Base-by-base conservation (phyloP, 2,113 vertebrate species). In the Oryzias curvinotus region DNA sequence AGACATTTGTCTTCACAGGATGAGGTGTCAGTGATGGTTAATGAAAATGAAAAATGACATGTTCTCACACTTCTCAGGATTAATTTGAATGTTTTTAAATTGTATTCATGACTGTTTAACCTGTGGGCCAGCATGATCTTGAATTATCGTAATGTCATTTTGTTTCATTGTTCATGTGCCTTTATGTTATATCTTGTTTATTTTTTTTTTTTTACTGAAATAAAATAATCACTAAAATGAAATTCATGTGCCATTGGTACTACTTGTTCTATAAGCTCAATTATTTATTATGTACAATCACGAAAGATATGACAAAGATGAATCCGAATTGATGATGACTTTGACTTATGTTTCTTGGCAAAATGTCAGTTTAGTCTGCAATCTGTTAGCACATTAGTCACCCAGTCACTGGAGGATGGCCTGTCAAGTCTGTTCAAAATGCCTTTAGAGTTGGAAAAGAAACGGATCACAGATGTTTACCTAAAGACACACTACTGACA, bases 301-400 rank as follows among this genome's bases (percentile, higher is more conserved):
- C 55, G 52, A 56, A 68, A 56, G 18, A 25, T 25, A 15, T 41
- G 60, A 68, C 36, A 65, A 57, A 48, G 52, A 51, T 55, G 57
- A 19, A 23, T 68, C 47, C 44, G 17, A 43, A 15, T 41, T 62
- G 47, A 53, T n/a, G 48, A 45, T 19, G 61, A n/a, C 23, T 51
- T 23, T 69, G 42, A 65, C 18, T 62, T 57, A 71, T 52, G n/a
- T 68, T 61, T 43, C 56, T 55, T 57, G 45, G 46, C 64, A 71
- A 60, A 42, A 42, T 43, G 72, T 70, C 66, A 61, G 50, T 30
- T 62, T 70, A 44, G 57, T 75, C 57, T 74, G 52, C 66, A 68
- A 62, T 71, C 62, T 71, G 62, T 48, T 60, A 60, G 68, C 70
- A 77, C 72, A 71, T 80, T 77, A 85, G 63, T 68, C 67, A 79